Conservation (phyloP, 2,113 vertebrate genomes). For the Lethenteron camtschaticum region DNA sequence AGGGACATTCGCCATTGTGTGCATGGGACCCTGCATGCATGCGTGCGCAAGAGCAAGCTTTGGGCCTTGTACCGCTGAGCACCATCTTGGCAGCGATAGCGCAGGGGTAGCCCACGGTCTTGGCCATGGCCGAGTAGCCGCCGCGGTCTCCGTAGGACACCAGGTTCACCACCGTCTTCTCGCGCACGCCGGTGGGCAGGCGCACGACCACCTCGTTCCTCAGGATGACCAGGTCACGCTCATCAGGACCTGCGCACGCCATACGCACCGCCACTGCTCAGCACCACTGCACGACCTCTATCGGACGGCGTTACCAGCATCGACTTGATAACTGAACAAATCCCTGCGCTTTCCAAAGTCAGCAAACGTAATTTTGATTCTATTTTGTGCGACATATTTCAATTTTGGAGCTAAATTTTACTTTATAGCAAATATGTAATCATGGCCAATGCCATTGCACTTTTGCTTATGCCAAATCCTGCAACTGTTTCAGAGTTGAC, state of each 20-base stretch:
- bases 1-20: too few relatives aligned
- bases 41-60: background rate
- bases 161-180: conserved; percentile 51
- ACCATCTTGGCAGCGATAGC: conserved; percentile 80
- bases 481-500: too few relatives aligned
- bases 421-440: too few relatives aligned
- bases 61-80: conserved; percentile 46
- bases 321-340: too few relatives aligned
- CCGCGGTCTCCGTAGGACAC: conserved; percentile 63
- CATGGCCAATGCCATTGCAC: too few relatives aligned
- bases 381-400: too few relatives aligned
- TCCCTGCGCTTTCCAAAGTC: too few relatives aligned
- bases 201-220: conserved; percentile 59
- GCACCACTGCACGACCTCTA: too few relatives aligned
- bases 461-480: too few relatives aligned
- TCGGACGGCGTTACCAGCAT: too few relatives aligned
- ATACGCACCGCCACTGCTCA: background rate
- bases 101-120: conserved; percentile 67
- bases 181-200: conserved; percentile 70
- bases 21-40: background rate
- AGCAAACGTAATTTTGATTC: too few relatives aligned
- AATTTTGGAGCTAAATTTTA: too few relatives aligned
- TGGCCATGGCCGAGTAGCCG: conserved; percentile 87
- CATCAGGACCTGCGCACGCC: conserved; percentile 32
- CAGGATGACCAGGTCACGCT: conserved; percentile 76